Conservation (phyloP, 2,113 vertebrate species). For the Stigmatopora nigra region DNA sequence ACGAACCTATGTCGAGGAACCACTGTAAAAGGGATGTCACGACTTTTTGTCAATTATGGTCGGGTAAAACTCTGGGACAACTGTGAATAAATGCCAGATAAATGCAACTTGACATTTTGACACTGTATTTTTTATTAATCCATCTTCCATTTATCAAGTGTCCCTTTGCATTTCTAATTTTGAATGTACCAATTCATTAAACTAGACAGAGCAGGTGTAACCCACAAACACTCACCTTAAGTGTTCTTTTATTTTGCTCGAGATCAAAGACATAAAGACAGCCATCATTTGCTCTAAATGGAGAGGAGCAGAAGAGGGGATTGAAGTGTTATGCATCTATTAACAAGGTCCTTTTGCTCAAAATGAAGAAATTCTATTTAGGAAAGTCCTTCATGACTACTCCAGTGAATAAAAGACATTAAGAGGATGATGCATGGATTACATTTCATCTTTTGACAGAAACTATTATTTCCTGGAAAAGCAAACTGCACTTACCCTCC, state of each 20-base stretch:
- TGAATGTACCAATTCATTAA: background rate
- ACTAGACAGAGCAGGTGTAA: background rate
- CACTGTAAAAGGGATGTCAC: too few relatives aligned
- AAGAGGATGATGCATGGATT: conserved; percentile 3
- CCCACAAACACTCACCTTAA: conserved; percentile 72
- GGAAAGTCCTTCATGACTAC: background rate
- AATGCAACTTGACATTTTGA: too few relatives aligned
- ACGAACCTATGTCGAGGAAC: too few relatives aligned
- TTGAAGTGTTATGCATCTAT: background rate
- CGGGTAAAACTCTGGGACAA: too few relatives aligned
- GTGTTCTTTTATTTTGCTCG: conserved; percentile 81
- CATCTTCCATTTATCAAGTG: background rate
- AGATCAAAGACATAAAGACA: conserved; percentile 87
- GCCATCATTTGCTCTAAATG: conserved; percentile 82
- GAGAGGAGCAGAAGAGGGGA: conserved; percentile 12
- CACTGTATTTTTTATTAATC: too few relatives aligned
- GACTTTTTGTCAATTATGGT: too few relatives aligned
- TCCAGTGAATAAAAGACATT: background rate
- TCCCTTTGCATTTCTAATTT: background rate
- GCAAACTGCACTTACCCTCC: conserved; percentile 75
- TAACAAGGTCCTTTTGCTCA: background rate
- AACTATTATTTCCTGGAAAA: background rate
- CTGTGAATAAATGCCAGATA: too few relatives aligned
- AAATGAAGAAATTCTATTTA: background rate
- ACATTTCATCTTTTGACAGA: conserved; percentile 10